Percentiles rank a stretch among this genome's conserved stretches.
These are phyloP conservation scores for Taxidea taxus DNA, from an alignment of 2,113 vertebrate species.

Conservation along the genomic window DNA sequence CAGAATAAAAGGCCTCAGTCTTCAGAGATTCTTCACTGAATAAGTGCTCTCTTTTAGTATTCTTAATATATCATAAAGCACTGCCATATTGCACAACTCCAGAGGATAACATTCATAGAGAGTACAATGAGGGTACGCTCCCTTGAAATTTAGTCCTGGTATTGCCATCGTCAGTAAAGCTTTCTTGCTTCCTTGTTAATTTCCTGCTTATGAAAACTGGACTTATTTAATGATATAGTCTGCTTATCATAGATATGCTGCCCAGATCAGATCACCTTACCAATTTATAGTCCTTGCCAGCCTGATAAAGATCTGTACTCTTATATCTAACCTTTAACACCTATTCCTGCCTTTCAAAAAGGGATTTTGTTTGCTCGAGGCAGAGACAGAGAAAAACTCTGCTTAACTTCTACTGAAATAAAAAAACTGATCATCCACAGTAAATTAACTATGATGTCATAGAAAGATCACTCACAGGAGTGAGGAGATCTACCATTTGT, in stretches of 20 bases:
- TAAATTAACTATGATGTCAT: neutral
- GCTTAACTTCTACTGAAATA: neutral
- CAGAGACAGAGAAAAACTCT: slow-evolving; percentile 11
- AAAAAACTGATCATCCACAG: neutral
- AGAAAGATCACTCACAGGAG: neutral
- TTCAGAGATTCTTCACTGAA: slow-evolving; percentile 34
- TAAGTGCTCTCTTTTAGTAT: neutral
- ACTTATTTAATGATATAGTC: neutral
- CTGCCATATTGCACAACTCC: neutral
- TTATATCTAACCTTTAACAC: neutral
- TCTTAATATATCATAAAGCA: neutral
- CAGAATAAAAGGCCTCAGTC: slow-evolving; percentile 52
- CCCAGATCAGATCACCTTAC: neutral
- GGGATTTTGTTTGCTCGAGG: neutral
- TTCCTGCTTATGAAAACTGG: neutral
- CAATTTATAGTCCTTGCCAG: neutral
- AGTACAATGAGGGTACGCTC: neutral
- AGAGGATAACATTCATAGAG: neutral
- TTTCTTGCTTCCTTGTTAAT: neutral
- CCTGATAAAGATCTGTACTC: neutral
- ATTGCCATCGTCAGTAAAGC: neutral
- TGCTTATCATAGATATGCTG: neutral
- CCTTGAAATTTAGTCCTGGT: neutral
- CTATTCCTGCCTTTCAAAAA: neutral
- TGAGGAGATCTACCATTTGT: neutral